These are phyloP conservation scores for Channa argus DNA, from an alignment of 2,113 vertebrate genomes.

Conservation along the genomic window DNA sequence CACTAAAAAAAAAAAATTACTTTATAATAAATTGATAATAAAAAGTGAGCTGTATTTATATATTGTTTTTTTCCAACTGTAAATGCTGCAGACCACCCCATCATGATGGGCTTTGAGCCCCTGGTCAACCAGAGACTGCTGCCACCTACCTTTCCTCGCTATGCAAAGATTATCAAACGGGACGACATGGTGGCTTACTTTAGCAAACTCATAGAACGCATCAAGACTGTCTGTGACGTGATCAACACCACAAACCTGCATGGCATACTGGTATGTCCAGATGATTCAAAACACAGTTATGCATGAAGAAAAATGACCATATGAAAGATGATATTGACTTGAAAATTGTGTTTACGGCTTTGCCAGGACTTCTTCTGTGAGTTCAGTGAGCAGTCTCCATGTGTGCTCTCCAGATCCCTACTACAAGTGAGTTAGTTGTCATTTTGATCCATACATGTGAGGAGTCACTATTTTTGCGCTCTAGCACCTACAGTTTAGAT, in stretches of 20 bases:
- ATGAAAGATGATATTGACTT: too few species aligned
- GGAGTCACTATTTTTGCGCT: not conserved
- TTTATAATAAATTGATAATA: not conserved
- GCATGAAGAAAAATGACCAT: not conserved
- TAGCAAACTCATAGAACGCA: constrained; percentile 94
- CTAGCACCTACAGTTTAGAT: not conserved
- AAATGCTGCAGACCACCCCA: constrained; percentile 91
- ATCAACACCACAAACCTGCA: constrained; percentile 97
- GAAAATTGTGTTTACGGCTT: constrained; percentile 11
- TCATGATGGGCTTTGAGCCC: constrained; percentile 99
- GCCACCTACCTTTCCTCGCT: constrained; percentile 97
- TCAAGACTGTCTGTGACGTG: constrained; percentile 98
- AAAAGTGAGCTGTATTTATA: not conserved
- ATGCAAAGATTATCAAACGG: constrained; percentile 98
- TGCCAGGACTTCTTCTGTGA: constrained; percentile 97
- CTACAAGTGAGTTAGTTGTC: constrained; percentile 87
- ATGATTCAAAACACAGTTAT: not conserved
- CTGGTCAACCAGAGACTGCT: constrained; percentile 98
- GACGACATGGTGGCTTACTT: constrained; percentile 99
- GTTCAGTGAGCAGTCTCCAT: constrained; percentile 98
- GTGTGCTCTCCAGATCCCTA: constrained; percentile 96
- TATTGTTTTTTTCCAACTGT: not conserved
- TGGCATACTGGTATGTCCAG: constrained; percentile 91
- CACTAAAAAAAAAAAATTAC: not conserved
- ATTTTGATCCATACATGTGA: not conserved